Percentiles rank a stretch among this genome's conserved stretches.
Evolutionary conservation across 64 coral and sea anemone species (phyloP).

Genomic region (Pocillopora damicornis): DNA sequence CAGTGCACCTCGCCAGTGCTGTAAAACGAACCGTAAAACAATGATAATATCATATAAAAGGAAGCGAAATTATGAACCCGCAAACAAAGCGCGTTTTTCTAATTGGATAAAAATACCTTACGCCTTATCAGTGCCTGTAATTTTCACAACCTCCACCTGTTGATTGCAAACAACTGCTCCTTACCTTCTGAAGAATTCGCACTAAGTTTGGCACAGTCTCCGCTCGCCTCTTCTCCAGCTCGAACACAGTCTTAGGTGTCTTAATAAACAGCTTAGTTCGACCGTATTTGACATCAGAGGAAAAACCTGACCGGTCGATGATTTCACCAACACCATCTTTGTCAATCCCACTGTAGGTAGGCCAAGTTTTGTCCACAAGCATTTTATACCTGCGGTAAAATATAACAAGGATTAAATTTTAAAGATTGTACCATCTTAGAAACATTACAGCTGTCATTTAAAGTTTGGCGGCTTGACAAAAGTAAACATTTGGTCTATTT

Average conservation of each 20-base stretch:
- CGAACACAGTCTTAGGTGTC: slow-evolving; percentile 82
- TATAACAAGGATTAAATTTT: not conserved
- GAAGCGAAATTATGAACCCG: not conserved
- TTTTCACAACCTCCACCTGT: not conserved
- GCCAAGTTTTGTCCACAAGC: slow-evolving; percentile 78
- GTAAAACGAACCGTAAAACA: not conserved
- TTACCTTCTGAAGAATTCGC: slow-evolving; percentile 77
- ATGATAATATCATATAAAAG: not conserved
- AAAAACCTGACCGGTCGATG: slow-evolving; percentile 46
- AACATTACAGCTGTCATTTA: no score
- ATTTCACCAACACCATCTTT: slow-evolving; percentile 66
- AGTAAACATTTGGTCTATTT: no score
- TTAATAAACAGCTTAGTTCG: slow-evolving; percentile 90
- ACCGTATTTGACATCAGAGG: slow-evolving; percentile 80
- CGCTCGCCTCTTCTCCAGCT: slow-evolving; percentile 68
- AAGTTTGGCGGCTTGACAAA: no score
- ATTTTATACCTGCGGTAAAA: slow-evolving; percentile 81
- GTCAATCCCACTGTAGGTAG: slow-evolving; percentile 66
- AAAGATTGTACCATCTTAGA: no score
- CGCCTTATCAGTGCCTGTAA: not conserved
- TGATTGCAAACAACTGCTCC: not conserved
- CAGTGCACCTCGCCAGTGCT: slow-evolving; percentile 83
- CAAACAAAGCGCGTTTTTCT: not conserved
- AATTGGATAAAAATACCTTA: no score
- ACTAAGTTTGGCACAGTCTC: slow-evolving; percentile 71